Percentiles rank a stretch among this genome's conserved stretches.
These are phyloP conservation scores for Nematopogon swammerdamellus DNA, from an alignment of 2,888 invertebrate species.

Conservation along the genomic window DNA sequence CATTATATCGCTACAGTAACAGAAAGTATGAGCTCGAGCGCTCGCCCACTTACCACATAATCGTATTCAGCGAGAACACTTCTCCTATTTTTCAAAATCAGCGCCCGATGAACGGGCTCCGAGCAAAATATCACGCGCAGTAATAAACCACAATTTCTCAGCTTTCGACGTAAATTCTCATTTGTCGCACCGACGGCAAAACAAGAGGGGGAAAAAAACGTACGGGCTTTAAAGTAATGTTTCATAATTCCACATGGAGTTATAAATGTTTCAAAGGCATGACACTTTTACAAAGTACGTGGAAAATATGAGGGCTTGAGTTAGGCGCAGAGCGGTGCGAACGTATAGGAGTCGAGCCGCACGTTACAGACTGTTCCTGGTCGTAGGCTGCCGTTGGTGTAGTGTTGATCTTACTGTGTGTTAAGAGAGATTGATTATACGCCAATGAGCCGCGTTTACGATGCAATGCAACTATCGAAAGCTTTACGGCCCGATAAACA, in stretches of 20 bases:
- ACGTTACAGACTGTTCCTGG: too few relatives aligned
- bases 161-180: conserved; percentile 6
- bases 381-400: too few relatives aligned
- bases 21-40: too few relatives aligned
- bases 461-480: too few relatives aligned
- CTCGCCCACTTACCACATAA: not conserved
- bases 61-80: not conserved
- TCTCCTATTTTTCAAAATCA: not conserved
- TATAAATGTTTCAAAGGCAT: conserved; percentile 10
- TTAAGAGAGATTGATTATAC: too few relatives aligned
- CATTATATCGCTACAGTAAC: too few relatives aligned
- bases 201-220: conserved; percentile 1
- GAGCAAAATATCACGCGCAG: not conserved
- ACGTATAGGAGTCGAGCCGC: too few relatives aligned
- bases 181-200: conserved; percentile 4
- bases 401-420: too few relatives aligned
- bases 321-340: too few relatives aligned
- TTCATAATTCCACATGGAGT: conserved; percentile 11
- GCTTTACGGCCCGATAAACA: too few relatives aligned
- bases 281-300: conserved; percentile 1
- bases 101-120: not conserved
- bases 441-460: too few relatives aligned
- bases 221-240: conserved; percentile 4
- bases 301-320: too few relatives aligned
- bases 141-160: conserved; percentile 8